Percentiles rank a stretch among this genome's conserved stretches.
phyloP scores from a whole-genome alignment of 2,797 vertebrate species.

The Enteromius thamalakanensis region DNA sequence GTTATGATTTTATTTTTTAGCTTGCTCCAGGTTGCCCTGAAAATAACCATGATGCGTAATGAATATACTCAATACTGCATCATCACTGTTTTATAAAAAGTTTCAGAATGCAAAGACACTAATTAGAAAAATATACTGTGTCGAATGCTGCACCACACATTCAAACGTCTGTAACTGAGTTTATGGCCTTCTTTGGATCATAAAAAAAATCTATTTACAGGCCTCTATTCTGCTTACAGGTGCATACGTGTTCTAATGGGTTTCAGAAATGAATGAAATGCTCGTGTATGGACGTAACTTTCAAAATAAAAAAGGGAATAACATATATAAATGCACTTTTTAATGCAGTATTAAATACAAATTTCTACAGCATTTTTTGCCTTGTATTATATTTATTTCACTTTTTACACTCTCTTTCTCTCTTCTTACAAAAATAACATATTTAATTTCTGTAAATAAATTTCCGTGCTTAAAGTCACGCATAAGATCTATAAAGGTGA shows the following conservation, averaged over 20 bases:
- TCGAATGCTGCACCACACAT: not conserved
- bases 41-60: constrained; percentile 4
- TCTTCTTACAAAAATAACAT: not conserved
- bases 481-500: not conserved
- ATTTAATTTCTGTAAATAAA: not conserved
- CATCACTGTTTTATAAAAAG: not conserved
- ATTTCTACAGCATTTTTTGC: not conserved
- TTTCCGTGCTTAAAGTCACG: not conserved
- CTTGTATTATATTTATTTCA: not conserved
- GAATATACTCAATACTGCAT: not conserved
- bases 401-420: not conserved
- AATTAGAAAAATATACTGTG: not conserved
- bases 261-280: not conserved
- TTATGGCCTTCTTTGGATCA: not conserved
- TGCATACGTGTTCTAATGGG: not conserved
- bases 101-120: not conserved
- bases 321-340: not conserved
- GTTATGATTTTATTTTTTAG: not conserved
- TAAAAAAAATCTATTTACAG: not conserved
- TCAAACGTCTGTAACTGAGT: not conserved
- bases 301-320: not conserved
- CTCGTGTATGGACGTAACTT: not conserved
- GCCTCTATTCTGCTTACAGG: not conserved
- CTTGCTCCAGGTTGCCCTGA: constrained; percentile 11
- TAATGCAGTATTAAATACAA: too few species aligned